Base-by-base conservation (phyloP, 2,113 vertebrate genomes). In the Myotis davidii region DNA sequence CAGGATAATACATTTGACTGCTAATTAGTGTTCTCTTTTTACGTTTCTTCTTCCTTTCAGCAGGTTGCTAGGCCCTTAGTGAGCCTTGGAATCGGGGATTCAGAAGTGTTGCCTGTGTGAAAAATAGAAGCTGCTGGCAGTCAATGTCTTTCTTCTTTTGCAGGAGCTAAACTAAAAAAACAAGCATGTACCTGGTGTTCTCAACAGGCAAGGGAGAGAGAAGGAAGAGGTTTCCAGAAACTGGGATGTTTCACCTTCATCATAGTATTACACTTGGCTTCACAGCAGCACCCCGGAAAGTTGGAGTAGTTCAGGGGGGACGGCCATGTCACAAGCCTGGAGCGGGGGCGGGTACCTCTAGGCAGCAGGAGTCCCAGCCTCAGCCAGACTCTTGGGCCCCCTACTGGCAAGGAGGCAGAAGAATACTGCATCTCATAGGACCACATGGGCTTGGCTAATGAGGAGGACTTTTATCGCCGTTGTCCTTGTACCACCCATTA, bases 81-180 rank as follows among this genome's bases (percentile, higher is more conserved):
- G 50, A 92, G 52, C 20, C 37, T 82, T 65, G 37, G 67, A 85
- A 83, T 81, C 27, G 45, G 34, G 13, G 61, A 61, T 39, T 91
- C 64, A 79, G 21, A 90, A 48, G 54, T 54, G 84, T 89, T 56
- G 18, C 25, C 34, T 70, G 27, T 88, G 56, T 77, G 52, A 76
- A 88, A 88, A 87, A 88, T 18, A 90, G 52, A 94, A 88, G 23
- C 56, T 77, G 65, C 73, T 77, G 54, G 61, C 70, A 96, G 54
- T 77, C 88, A 82, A n/a, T 90, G 6, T 79, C n/a, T 86, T 85
- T 77, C n/a, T 86, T 77, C 81, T 64, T 96, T 87, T 54, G 39
- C 14, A 88, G 67, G 50, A 93, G 45, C n/a, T 88, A 65, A 84
- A n/a, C 50, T 23, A 21, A 76, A 78, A 91, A 64, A 11, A 83